Base-by-base conservation (phyloP, 2,888 invertebrate species). In the Cheilosia pagana region DNA sequence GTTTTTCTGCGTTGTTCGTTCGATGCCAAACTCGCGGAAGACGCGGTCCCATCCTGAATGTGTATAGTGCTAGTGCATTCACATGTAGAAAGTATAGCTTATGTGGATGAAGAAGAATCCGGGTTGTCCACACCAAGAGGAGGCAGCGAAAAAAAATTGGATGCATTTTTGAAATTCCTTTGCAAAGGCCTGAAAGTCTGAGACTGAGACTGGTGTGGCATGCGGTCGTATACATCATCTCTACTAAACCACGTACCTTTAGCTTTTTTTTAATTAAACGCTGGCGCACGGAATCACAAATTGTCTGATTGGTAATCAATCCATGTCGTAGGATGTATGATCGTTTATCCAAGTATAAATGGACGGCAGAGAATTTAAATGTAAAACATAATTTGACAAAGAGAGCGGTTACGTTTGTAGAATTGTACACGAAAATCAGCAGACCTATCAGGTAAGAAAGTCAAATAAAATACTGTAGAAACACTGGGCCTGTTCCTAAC, bases 231-330 rank as follows among this genome's bases (percentile, higher is more conserved):
- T n/a, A n/a, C n/a, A n/a, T n/a, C n/a, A n/a, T n/a, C n/a, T n/a
- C n/a, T 35, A 35, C 12, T 3, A 35, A 35, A 35, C 28, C 35
- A 52, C 52, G 35, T 65, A 12, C 12, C 12, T 35, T 31, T 19
- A 25, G n/a, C 25, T 1, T 67, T 53, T 67, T 28, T 53, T 43
- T 53, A 19, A n/a, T 55, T n/a, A 16, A 45, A 55, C 43, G 55
- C 31, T 19, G 19, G 28, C 21, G 55, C 35, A 68, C 48, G 57
- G 57, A 70, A 57, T 70, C 57, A 57, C 45, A 23, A 45, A 23
- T 70, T 57, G 10, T 16, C 23, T 57, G 16, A 70, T 70, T 70
- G 35, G 57, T 70, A 70, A 57, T 57, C 57, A 70, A 48, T 57
- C 31, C 68, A 48, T 55, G 55, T 68, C 55, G 55, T 57, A 70